Conservation (phyloP, 2,888 invertebrate genomes). For the Mechanitis messenoides region DNA sequence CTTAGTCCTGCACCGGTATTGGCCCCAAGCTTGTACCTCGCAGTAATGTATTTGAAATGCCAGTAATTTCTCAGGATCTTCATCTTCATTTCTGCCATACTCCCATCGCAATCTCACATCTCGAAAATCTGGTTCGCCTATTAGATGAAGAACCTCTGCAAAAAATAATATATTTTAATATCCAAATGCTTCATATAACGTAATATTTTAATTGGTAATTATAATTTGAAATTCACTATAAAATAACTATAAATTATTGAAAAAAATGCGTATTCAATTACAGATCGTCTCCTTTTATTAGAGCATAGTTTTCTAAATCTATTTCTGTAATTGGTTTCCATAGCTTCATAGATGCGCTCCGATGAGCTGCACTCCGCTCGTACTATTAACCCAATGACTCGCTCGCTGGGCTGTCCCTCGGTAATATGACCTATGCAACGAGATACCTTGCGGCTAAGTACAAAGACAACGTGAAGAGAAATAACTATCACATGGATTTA, state of each 20-base stretch:
- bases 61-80: constrained; percentile 61
- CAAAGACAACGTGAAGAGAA: constrained; percentile 7
- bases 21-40: constrained; percentile 87
- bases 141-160: constrained; percentile 78
- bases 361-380: constrained; percentile 52
- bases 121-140: constrained; percentile 81
- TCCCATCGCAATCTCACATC: constrained; percentile 81
- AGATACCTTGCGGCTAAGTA: constrained; percentile 21
- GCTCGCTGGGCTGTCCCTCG: constrained; percentile 56
- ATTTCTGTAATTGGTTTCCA: constrained; percentile 35
- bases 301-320: constrained; percentile 32
- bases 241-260: too few relatives aligned
- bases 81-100: constrained; percentile 61
- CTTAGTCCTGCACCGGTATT: constrained; percentile 83
- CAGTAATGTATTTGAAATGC: constrained; percentile 85
- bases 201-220: neutral
- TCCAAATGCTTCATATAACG: neutral
- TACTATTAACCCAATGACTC: constrained; percentile 70
- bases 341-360: constrained; percentile 38
- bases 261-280: neutral
- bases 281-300: constrained; percentile 28
- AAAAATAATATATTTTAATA: constrained; percentile 27
- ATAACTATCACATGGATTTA: constrained; percentile 6
- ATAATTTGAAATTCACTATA: too few relatives aligned
- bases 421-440: constrained; percentile 32